Percentiles rank a stretch among this genome's conserved stretches.
Evolutionary conservation across 2,797 vertebrate genomes (phyloP).

Genomic region (Danio choprae): DNA sequence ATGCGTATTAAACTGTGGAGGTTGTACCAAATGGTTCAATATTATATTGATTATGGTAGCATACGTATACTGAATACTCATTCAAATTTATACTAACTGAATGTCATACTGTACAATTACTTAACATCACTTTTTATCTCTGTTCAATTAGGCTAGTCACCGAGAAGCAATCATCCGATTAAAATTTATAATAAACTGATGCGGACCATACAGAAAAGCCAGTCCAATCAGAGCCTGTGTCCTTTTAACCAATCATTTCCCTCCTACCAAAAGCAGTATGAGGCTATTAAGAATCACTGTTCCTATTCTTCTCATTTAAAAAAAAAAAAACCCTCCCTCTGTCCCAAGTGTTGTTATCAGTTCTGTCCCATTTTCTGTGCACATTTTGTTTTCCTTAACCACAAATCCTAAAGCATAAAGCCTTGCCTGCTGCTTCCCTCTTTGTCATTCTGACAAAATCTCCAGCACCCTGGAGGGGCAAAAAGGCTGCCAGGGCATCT

Average conservation of each 20-base stretch:
- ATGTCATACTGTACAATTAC: neutral
- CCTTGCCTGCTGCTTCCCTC: slow-evolving; percentile 23
- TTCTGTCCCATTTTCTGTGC: slow-evolving; percentile 31
- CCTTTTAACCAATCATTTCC: neutral
- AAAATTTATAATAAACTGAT: slow-evolving; percentile 6
- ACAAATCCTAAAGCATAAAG: slow-evolving; percentile 14
- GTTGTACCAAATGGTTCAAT: too few species aligned
- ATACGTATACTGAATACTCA: neutral
- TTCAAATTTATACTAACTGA: neutral
- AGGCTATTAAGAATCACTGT: neutral
- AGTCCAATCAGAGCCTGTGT: slow-evolving; percentile 5
- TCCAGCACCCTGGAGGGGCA: slow-evolving; percentile 1
- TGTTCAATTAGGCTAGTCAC: slow-evolving; percentile 28
- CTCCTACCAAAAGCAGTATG: slow-evolving; percentile 11
- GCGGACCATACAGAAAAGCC: neutral
- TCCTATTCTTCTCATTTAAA: neutral
- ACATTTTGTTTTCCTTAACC: slow-evolving; percentile 40
- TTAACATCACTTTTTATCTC: slow-evolving; percentile 5
- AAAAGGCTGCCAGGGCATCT: slow-evolving; percentile 23
- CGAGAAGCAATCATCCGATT: slow-evolving; percentile 38
- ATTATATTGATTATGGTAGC: too few species aligned
- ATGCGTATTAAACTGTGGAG: too few species aligned
- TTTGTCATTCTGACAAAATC: slow-evolving; percentile 37
- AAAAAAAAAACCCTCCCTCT: neutral
- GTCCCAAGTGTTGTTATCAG: slow-evolving; percentile 14